A percentile compares a stretch with the other conserved stretches of the same genome.
Evolutionary conservation across 92 coral and sea anemone species (phyloP).

Genomic region (Diadumene lineata): DNA sequence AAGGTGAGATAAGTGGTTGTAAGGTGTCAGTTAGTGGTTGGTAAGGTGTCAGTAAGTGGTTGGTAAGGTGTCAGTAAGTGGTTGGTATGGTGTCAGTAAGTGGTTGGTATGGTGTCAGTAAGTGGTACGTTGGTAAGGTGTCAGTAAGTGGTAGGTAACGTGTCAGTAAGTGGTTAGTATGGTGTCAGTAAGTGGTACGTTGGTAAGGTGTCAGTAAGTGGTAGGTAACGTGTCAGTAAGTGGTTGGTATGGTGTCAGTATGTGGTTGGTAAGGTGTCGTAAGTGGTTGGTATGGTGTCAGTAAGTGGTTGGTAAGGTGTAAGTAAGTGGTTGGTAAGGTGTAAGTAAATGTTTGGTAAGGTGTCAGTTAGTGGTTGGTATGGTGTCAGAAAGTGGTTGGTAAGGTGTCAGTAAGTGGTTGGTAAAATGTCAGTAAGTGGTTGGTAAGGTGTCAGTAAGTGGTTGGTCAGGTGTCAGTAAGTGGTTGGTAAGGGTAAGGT

Average conservation of each 20-base stretch:
- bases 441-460: no score
- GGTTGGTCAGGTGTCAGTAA: neutral
- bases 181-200: slow-evolving; percentile 20
- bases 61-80: slow-evolving; percentile 16
- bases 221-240: slow-evolving; percentile 12
- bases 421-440: no score
- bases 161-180: slow-evolving; percentile 10
- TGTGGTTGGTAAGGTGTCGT: neutral
- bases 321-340: slow-evolving; percentile 14
- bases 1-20: slow-evolving; percentile 7
- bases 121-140: slow-evolving; percentile 15
- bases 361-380: no score
- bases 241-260: slow-evolving; percentile 7
- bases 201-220: slow-evolving; percentile 16
- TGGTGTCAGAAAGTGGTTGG: slow-evolving; percentile 11
- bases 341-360: slow-evolving; percentile 6
- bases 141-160: slow-evolving; percentile 16
- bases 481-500: neutral
- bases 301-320: slow-evolving; percentile 17
- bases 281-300: slow-evolving; percentile 14
- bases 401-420: slow-evolving; percentile 20
- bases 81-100: slow-evolving; percentile 12
- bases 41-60: slow-evolving; percentile 19
- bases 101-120: slow-evolving; percentile 13
- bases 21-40: slow-evolving; percentile 17